Base-by-base conservation (phyloP, 2,113 vertebrate species). In the Perca schrenkii region DNA sequence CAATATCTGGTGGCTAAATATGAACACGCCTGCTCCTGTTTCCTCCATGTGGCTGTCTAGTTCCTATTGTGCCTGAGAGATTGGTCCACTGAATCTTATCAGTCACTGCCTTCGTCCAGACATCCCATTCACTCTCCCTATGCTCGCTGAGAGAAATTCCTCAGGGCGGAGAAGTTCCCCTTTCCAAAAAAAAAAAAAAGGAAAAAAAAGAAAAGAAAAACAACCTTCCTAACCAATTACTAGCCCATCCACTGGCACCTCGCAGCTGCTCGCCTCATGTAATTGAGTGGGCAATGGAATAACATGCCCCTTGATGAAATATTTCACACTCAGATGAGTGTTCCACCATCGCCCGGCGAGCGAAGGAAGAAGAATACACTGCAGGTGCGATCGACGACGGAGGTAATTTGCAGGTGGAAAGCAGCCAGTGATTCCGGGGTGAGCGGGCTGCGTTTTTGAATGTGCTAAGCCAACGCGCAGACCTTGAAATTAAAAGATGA, bases 231-330 rank as follows among this genome's bases (percentile, higher is more conserved):
- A 81, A 86, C 88, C 91, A 93, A 92, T 94, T 92, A 93, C 90
- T 60, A 73, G 83, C 76, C 83, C 92, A 89, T 90, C 86, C 79
- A 86, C 79, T 75, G 90, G 90, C 91, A 90, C 90, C 89, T 89
- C 86, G 46, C 89, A 87, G 94, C 90, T 90, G 88, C 89, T 92
- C 67, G 79, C 91, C 74, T 89, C 86, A 79, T 91, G 91, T 93
- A 94, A 93, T 92, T 90, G 87, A 91, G 91, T 90, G 90, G 85
- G 90, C 91, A 93, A 92, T 89, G 91, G 79, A 90, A 91, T 91
- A 92, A 93, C 88, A 93, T 89, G 91, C 86, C 90, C 84, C 89
- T 90, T 93, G 93, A 93, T 94, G 89, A 91, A 92, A 92, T 89
- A 90, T 93, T 91, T 91, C 90, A 93, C 91, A 92, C 86, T 85